Evolutionary conservation across 2,888 invertebrate genomes (phyloP).

Genomic region (Morpho deidamia): DNA sequence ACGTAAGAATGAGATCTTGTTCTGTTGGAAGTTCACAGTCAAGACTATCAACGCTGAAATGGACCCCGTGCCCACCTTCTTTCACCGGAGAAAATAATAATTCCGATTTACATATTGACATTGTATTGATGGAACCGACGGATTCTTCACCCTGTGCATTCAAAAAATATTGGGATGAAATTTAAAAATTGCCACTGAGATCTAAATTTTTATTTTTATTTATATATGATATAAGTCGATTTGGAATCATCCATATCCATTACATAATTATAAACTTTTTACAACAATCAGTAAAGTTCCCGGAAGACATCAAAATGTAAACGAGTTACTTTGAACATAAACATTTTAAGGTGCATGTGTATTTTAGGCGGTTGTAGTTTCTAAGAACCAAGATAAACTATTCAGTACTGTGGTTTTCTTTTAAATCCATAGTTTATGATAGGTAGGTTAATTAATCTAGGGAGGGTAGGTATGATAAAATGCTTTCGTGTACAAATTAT

Average conservation of each 20-base stretch:
- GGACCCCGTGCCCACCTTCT: conserved; percentile 85
- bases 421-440: too few relatives aligned
- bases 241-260: too few relatives aligned
- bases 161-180: conserved; percentile 8
- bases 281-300: conserved; percentile 38
- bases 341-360: conserved; percentile 58
- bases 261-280: too few relatives aligned
- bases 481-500: too few relatives aligned
- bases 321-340: conserved; percentile 62
- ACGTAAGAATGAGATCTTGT: conserved; percentile 92
- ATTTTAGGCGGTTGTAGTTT: conserved; percentile 46
- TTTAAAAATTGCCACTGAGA: background rate
- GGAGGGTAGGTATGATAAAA: conserved; percentile 4
- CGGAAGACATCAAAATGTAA: conserved; percentile 60
- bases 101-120: conserved; percentile 95
- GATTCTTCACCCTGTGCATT: conserved; percentile 83
- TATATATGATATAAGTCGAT: too few relatives aligned
- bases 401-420: background rate
- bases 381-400: conserved; percentile 3
- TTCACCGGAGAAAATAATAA: conserved; percentile 93
- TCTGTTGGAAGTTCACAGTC: conserved; percentile 90
- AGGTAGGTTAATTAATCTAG: background rate
- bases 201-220: too few relatives aligned
- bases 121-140: conserved; percentile 85
- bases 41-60: conserved; percentile 93